A percentile compares a stretch with the other conserved stretches of the same genome.
phyloP scores from a whole-genome alignment of 2,113 vertebrate species.

The Eidolon helvum region DNA sequence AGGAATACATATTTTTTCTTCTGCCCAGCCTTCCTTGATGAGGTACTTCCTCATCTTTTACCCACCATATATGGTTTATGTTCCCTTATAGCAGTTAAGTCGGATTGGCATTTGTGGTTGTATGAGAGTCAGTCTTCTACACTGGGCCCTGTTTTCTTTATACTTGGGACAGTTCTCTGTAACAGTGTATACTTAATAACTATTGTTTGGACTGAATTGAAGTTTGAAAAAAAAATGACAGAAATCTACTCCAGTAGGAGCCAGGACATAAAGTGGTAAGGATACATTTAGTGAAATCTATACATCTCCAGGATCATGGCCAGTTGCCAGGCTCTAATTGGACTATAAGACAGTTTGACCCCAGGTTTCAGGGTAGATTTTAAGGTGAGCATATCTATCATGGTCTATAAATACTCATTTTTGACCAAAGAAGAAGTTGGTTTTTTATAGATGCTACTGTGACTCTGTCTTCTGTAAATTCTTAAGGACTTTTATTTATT shows the following conservation, averaged over 20 bases:
- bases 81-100: background rate
- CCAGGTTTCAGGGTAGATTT: background rate
- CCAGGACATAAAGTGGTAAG: background rate
- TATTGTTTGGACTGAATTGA: background rate
- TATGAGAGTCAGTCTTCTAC: background rate
- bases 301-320: background rate
- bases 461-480: background rate
- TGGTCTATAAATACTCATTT: background rate
- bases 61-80: background rate
- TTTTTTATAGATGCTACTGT: background rate
- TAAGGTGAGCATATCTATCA: background rate
- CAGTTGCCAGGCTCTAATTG: background rate
- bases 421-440: background rate
- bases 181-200: background rate
- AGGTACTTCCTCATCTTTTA: background rate
- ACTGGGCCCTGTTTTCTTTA: constrained; percentile 13
- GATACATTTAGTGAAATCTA: background rate
- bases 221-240: background rate
- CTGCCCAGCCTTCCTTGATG: background rate
- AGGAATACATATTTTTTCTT: background rate
- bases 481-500: background rate
- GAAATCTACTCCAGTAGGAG: background rate
- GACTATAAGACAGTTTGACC: background rate
- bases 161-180: background rate
- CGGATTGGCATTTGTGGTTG: background rate